Percentiles rank a stretch among this genome's conserved stretches.
Conservation (phyloP, 2,797 vertebrate species). For the Philypnodon macrostomus region DNA sequence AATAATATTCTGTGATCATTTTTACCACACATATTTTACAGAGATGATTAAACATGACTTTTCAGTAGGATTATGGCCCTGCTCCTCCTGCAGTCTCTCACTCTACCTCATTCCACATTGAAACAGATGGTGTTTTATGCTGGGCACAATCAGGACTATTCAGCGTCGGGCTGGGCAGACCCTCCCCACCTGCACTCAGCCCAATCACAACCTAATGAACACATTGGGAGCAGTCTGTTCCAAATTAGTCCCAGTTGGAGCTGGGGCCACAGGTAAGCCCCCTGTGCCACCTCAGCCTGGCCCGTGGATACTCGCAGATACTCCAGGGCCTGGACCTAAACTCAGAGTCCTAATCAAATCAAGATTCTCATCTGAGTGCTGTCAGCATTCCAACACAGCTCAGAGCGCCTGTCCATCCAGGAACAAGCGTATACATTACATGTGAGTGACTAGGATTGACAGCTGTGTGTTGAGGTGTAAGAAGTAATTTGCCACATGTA, state of each 20-base stretch:
- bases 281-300: conserved; percentile 45
- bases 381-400: conserved; percentile 72
- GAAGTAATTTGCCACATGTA: conserved; percentile 41
- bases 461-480: conserved; percentile 61
- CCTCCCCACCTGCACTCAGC: conserved; percentile 88
- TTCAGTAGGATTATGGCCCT: conserved; percentile 46
- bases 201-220: conserved; percentile 93
- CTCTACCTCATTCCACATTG: conserved; percentile 57
- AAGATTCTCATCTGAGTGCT: conserved; percentile 79
- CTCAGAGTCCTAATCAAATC: conserved; percentile 86
- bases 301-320: conserved; percentile 61
- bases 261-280: conserved; percentile 84
- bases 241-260: conserved; percentile 94
- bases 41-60: conserved; percentile 65
- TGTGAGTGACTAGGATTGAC: conserved; percentile 62
- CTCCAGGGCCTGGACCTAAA: conserved; percentile 66
- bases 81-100: conserved; percentile 37
- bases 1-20: conserved; percentile 21
- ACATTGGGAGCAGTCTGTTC: conserved; percentile 92
- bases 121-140: conserved; percentile 94
- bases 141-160: conserved; percentile 89
- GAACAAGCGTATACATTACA: conserved; percentile 72
- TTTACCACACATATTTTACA: conserved; percentile 42
- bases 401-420: conserved; percentile 31
- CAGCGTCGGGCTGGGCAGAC: conserved; percentile 85